phyloP scores from a whole-genome alignment of 2,113 vertebrate species.

The Vombatus ursinus region DNA sequence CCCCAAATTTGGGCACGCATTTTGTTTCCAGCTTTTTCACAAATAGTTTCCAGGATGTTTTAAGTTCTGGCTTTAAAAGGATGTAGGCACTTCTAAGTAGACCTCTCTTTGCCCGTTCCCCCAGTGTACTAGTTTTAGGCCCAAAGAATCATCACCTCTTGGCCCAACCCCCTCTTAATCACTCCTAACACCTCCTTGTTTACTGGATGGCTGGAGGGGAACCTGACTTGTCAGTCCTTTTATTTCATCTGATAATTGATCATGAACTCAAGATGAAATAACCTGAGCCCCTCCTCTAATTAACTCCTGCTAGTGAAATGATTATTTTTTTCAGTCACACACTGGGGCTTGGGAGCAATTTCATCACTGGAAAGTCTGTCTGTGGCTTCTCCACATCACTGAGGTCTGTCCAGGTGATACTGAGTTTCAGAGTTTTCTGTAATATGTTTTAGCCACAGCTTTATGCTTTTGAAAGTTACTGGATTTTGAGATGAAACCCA shows the following conservation, averaged over 20 bases:
- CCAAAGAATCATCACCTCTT: neutral
- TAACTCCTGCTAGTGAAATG: slow-evolving; percentile 30
- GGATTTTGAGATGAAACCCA: slow-evolving; percentile 2
- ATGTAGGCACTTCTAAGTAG: neutral
- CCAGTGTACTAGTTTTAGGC: neutral
- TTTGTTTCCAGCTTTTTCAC: neutral
- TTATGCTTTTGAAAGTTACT: neutral
- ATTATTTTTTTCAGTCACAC: slow-evolving; percentile 3
- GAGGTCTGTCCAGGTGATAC: neutral
- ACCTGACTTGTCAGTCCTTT: slow-evolving; percentile 19
- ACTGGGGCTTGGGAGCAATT: neutral
- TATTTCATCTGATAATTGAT: slow-evolving; percentile 27
- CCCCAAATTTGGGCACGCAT: neutral
- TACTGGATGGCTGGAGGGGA: slow-evolving; percentile 22
- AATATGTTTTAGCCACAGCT: neutral
- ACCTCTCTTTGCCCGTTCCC: neutral
- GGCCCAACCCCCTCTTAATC: neutral
- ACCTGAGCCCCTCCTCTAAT: neutral
- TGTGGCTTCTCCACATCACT: neutral
- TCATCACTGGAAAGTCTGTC: neutral
- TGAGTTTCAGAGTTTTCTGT: neutral
- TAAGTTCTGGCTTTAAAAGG: neutral
- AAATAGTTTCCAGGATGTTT: slow-evolving; percentile 2
- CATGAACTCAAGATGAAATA: slow-evolving; percentile 26
- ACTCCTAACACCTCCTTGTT: neutral